Percentiles rank a stretch among this genome's conserved stretches.
phyloP scores from a whole-genome alignment of 2,888 invertebrate genomes.

The Idaea straminata region DNA sequence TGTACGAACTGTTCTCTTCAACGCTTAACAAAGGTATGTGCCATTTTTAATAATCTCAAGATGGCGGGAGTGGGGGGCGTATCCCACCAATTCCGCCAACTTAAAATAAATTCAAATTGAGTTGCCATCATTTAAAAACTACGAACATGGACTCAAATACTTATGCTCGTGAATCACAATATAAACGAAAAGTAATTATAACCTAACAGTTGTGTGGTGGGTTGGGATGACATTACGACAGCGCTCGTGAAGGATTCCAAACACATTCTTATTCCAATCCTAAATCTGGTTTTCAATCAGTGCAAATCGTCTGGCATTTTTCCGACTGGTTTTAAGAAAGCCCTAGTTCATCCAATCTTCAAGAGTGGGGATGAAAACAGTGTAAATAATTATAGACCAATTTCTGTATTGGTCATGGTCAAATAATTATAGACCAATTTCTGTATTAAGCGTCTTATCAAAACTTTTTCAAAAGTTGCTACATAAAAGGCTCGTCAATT shows the following conservation, averaged over 20 bases:
- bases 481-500: conserved; percentile 11
- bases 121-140: too few relatives aligned
- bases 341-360: conserved; percentile 19
- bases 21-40: too few relatives aligned
- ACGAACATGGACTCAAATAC: too few relatives aligned
- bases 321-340: conserved; percentile 19
- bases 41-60: too few relatives aligned
- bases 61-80: too few relatives aligned
- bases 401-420: too few relatives aligned
- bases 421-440: conserved; percentile 28
- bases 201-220: conserved; percentile 10
- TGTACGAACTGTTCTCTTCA: too few relatives aligned
- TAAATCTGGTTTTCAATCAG: conserved; percentile 12
- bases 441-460: conserved; percentile 18
- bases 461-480: conserved; percentile 24
- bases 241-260: conserved; percentile 7
- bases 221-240: conserved; percentile 15
- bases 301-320: conserved; percentile 16
- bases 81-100: too few relatives aligned
- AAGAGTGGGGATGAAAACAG: conserved; percentile 19
- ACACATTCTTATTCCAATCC: conserved; percentile 8
- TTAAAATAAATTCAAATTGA: too few relatives aligned
- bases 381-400: too few relatives aligned
- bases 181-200: too few relatives aligned
- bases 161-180: too few relatives aligned